Percentiles rank a stretch among this genome's conserved stretches.
Conservation (phyloP, 92 coral and sea anemone genomes). For the Pocillopora meandrina region DNA sequence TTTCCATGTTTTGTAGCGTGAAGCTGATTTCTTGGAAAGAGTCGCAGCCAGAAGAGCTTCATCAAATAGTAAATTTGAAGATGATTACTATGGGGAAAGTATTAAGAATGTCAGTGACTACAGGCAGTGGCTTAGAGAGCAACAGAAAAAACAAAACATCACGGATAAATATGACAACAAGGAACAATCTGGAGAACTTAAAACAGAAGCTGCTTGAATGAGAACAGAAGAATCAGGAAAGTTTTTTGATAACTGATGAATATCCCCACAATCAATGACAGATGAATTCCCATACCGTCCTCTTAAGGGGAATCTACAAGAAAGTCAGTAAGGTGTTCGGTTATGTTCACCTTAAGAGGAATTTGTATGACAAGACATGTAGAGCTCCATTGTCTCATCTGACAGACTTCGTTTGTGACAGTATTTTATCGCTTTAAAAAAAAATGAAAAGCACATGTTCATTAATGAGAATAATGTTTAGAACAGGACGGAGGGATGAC, state of each 20-base stretch:
- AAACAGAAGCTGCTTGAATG: constrained; percentile 25
- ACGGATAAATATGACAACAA: constrained; percentile 83
- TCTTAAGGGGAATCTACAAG: not conserved
- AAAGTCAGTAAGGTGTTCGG: not conserved
- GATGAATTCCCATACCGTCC: not conserved
- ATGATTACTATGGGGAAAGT: constrained; percentile 98
- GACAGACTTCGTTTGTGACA: no score
- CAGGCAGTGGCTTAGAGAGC: constrained; percentile 98
- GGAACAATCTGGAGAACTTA: constrained; percentile 52
- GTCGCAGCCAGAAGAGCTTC: constrained; percentile 84
- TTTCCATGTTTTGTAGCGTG: constrained; percentile 64
- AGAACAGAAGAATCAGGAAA: not conserved
- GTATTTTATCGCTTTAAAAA: no score
- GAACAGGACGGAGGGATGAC: no score
- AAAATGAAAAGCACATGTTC: no score
- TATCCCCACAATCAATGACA: not conserved
- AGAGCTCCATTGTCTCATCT: no score
- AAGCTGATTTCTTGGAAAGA: constrained; percentile 91
- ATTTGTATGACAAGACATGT: no score
- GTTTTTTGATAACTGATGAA: not conserved
- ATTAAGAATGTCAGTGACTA: constrained; percentile 95
- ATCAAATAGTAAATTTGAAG: constrained; percentile 95
- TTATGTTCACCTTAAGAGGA: no score
- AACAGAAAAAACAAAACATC: constrained; percentile 80
- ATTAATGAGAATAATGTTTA: no score